Percentiles rank a stretch among this genome's conserved stretches.
Conservation (phyloP, 2,888 invertebrate genomes). For the Teleogryllus oceanicus region DNA sequence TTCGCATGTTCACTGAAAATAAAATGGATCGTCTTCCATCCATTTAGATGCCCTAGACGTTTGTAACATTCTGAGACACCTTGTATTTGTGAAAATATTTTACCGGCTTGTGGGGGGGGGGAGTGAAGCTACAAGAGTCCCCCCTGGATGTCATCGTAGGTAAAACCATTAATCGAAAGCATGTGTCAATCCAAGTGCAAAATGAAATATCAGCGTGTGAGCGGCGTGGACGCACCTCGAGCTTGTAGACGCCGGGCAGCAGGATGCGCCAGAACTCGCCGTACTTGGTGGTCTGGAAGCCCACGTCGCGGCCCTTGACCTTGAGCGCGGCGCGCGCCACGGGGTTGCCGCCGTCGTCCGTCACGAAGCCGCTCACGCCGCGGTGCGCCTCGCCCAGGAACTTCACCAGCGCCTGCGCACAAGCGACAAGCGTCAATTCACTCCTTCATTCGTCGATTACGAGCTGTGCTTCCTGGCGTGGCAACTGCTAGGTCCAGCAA, state of each 20-base stretch:
- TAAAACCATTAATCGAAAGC: conserved; percentile 5
- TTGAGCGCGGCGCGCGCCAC: conserved; percentile 52
- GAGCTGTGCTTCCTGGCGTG: too few species aligned
- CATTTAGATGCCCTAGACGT: too few species aligned
- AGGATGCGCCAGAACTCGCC: conserved; percentile 66
- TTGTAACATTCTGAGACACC: too few species aligned
- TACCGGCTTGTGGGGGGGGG: too few species aligned
- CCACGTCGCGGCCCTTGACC: conserved; percentile 56
- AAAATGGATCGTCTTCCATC: too few species aligned
- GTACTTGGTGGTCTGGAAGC: conserved; percentile 53
- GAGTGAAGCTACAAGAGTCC: too few species aligned
- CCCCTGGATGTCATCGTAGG: too few species aligned
- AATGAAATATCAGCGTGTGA: background rate
- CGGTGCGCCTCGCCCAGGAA: conserved; percentile 55
- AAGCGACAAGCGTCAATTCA: background rate
- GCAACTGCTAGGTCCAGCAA: too few species aligned
- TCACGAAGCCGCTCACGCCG: conserved; percentile 59
- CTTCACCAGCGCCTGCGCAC: conserved; percentile 52
- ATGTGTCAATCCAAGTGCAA: background rate
- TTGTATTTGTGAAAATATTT: too few species aligned
- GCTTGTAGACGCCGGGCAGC: conserved; percentile 57
- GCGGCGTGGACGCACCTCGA: conserved; percentile 48
- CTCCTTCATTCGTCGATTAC: too few species aligned
- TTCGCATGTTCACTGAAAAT: too few species aligned
- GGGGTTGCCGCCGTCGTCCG: conserved; percentile 51